phyloP scores from a whole-genome alignment of 2,797 vertebrate species.

The Buphagus erythrorhynchus region DNA sequence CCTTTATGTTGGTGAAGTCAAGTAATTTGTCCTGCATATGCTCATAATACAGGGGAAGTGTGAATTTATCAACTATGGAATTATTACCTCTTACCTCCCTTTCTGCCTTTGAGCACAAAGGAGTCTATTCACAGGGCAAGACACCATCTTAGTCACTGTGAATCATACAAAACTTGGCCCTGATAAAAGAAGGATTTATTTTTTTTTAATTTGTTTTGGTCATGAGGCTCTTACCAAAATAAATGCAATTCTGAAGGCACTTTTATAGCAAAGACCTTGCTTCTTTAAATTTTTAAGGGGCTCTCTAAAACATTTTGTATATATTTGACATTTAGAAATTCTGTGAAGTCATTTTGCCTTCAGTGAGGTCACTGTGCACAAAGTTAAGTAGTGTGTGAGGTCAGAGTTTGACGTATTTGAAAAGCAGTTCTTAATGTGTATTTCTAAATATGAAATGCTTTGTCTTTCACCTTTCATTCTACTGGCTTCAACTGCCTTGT shows the following conservation, averaged over 20 bases:
- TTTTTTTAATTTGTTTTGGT: neutral
- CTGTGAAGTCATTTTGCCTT: neutral
- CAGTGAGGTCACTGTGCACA: neutral
- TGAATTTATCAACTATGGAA: neutral
- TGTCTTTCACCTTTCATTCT: neutral
- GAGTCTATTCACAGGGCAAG: constrained; percentile 10
- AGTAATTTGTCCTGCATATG: neutral
- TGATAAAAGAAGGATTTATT: neutral
- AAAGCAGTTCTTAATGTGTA: neutral
- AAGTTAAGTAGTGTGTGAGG: neutral
- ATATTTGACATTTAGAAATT: neutral
- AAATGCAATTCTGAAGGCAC: neutral
- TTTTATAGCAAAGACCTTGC: neutral
- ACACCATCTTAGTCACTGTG: constrained; percentile 24
- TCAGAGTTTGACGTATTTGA: neutral
- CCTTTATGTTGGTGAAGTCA: neutral
- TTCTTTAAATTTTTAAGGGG: neutral
- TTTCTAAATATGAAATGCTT: neutral
- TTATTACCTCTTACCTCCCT: neutral
- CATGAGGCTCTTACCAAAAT: neutral
- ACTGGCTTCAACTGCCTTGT: neutral
- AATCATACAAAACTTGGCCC: constrained; percentile 26
- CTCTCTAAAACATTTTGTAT: neutral
- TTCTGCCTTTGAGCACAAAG: constrained; percentile 15
- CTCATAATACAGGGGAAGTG: neutral